Conservation (phyloP, 2,888 invertebrate genomes). For the Caenorhabditis doughertyi region DNA sequence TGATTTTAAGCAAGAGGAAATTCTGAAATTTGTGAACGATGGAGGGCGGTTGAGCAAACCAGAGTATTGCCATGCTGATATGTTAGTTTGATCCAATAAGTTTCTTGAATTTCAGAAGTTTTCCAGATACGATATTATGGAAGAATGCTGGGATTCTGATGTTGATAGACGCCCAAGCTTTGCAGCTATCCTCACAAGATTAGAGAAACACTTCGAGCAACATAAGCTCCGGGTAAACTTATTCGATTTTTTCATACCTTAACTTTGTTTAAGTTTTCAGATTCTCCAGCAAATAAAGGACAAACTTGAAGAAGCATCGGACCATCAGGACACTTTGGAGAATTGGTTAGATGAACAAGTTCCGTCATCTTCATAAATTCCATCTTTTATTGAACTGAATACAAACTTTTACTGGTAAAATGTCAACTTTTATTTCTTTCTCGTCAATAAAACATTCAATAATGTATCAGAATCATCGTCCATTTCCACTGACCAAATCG, state of each 20-base stretch:
- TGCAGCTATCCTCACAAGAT: background rate
- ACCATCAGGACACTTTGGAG: no score
- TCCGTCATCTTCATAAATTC: background rate
- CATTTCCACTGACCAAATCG: constrained; percentile 14
- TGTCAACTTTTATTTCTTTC: no score
- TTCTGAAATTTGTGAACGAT: background rate
- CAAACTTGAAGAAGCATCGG: no score
- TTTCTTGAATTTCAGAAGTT: background rate
- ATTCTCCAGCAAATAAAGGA: no score
- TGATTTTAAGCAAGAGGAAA: background rate
- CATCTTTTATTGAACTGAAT: background rate
- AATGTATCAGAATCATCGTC: constrained; percentile 5
- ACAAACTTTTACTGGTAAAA: no score
- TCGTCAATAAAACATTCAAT: background rate
- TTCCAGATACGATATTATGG: background rate
- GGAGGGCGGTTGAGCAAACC: background rate
- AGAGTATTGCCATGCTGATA: background rate
- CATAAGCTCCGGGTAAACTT: no score
- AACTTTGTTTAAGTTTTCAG: no score
- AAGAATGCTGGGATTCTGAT: background rate
- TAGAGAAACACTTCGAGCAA: no score
- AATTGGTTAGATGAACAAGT: no score
- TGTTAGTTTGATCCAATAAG: background rate
- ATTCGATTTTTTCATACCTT: no score
- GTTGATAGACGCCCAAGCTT: background rate